Evolutionary conservation across 1,140 invertebrate genomes (phyloP), one percentile per base, ranked within the genome.

Genomic region (Melanaphis sacchari): DNA sequence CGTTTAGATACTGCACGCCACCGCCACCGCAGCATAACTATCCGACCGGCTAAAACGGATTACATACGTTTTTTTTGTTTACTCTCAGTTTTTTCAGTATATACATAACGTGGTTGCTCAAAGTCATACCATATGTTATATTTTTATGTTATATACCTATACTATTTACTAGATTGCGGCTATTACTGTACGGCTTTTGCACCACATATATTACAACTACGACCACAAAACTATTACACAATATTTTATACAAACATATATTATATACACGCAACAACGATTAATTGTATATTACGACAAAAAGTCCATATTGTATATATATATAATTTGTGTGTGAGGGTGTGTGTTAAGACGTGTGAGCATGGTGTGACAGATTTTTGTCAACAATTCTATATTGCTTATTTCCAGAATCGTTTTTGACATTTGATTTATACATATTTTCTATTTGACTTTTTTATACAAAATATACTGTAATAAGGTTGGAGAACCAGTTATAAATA

Each of bases 41-140:
- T 18, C 40, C 41, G 36, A 31, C 40, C 66, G 59, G 36, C 81
- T 93, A 49, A 84, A 93, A 93, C 46, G 91, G 91, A 93, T 93
- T 93, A 93, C 81, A 93, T 49, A 26, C 84, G 52, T 52, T 46
- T 84, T 82, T 76, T 76, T 76, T 76, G 59, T 76, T 76, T 76
- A n/a, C 31, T 76, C n/a, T 76, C n/a, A n/a, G 59, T 76, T 76
- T 76, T 66, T 76, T n/a, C 31, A 76, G n/a, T 76, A 76, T 76
- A 66, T 66, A n/a, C 31, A n/a, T 66, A n/a, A n/a, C n/a, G 21
- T 36, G 59, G 59, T n/a, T 21, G 59, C n/a, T 22, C 59, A 15
- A n/a, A 76, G 59, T 76, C 59, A 76, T 76, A n/a, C 15, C 31
- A 18, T 5, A n/a, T 18, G 31, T n/a, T 76, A 76, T 76, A 76